Evolutionary conservation across 2,888 invertebrate genomes (phyloP), one percentile per base, ranked within the genome.

Genomic region (Drosophila pegasa): DNA sequence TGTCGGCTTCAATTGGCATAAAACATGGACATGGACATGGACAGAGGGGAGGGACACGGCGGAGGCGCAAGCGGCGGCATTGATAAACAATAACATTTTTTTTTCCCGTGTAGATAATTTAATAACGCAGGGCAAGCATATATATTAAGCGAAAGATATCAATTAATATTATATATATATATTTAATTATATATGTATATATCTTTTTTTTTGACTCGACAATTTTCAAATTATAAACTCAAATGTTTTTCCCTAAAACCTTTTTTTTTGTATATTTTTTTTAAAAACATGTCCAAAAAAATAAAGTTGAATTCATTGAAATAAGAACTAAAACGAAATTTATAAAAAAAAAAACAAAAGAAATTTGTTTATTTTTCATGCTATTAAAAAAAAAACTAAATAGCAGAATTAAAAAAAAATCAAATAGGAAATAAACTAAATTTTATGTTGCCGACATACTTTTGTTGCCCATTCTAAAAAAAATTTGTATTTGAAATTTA

Each of bases 401-500:
- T n/a, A n/a, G n/a, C n/a, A n/a, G n/a, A n/a, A n/a, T n/a, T n/a
- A n/a, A n/a, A n/a, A n/a, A n/a, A n/a, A n/a, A n/a, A n/a, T n/a
- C n/a, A n/a, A n/a, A n/a, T n/a, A n/a, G n/a, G n/a, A n/a, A n/a
- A n/a, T n/a, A n/a, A n/a, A n/a, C n/a, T n/a, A n/a, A n/a, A n/a
- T n/a, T n/a, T n/a, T n/a, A n/a, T 38, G 12, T 20, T 22, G 52
- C 37, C 45, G 55, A 22, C 55, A 12, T n/a, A 12, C n/a, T 31
- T 37, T 31, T 52, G 31, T 45, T 37, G 10, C 18, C 31, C 31
- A 18, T 37, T 37, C 48, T 14, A 33, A 43, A 20, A 6, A 20
- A 27, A 16, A n/a, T 18, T 71, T 66, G 65, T 70, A 75, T 35
- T 54, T 55, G 57, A 62, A 54, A n/a, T n/a, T n/a, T n/a, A n/a